Evolutionary conservation across 2,888 invertebrate species (phyloP).

Genomic region (Parnassius orleans): DNA sequence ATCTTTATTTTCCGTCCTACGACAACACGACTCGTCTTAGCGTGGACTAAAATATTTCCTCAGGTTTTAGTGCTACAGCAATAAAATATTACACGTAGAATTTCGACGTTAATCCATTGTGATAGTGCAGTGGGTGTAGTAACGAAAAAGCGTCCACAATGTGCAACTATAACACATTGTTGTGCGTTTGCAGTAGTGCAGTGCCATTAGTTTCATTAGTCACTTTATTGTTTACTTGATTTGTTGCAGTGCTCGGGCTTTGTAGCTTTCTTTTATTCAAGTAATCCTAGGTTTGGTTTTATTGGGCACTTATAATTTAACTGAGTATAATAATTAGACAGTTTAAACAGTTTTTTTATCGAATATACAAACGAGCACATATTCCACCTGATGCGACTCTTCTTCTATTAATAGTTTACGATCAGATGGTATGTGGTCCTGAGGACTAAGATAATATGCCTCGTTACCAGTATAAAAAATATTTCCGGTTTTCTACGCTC

Average conservation of each 20-base stretch:
- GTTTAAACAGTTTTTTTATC: too few species aligned
- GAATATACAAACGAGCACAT: too few species aligned
- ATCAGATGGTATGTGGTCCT: too few species aligned
- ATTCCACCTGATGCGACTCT: too few species aligned
- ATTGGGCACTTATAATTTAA: not conserved
- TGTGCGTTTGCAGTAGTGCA: conserved; percentile 31
- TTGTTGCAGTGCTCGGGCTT: conserved; percentile 5
- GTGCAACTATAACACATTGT: conserved; percentile 51
- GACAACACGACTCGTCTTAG: too few species aligned
- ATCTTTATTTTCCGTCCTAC: too few species aligned
- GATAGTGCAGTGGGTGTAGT: conserved; percentile 47
- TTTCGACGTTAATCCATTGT: conserved; percentile 66
- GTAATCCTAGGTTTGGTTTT: not conserved
- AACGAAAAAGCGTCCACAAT: conserved; percentile 45
- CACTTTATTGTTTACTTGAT: conserved; percentile 26
- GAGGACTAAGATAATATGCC: too few species aligned
- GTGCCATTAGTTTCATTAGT: conserved; percentile 34
- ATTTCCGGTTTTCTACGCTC: too few species aligned
- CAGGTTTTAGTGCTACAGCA: conserved; percentile 46
- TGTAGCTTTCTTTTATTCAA: conserved; percentile 11
- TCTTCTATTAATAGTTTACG: too few species aligned
- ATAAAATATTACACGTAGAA: conserved; percentile 58
- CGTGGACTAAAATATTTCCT: conserved; percentile 30
- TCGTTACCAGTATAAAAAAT: too few species aligned
- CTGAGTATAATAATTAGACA: not conserved